Conservation (phyloP, 2,797 vertebrate species). For the Eptatretus atami region DNA sequence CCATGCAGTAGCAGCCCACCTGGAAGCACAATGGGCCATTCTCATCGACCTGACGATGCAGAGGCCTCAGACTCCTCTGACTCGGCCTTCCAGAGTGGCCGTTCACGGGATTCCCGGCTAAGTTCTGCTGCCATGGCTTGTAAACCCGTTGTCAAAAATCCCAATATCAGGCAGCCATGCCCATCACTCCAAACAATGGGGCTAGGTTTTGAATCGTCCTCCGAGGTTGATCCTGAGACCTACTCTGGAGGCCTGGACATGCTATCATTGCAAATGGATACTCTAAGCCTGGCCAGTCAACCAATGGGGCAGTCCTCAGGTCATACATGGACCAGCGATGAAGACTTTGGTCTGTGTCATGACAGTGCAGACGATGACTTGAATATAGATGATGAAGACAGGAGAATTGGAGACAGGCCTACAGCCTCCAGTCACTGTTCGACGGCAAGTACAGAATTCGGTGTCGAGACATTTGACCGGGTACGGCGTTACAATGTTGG, state of each 20-base stretch:
- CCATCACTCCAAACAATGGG: too few species aligned
- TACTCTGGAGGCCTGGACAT: conserved; percentile 42
- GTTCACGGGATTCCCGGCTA: conserved; percentile 56
- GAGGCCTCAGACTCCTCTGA: conserved; percentile 74
- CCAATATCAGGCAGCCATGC: conserved; percentile 17
- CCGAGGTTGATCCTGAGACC: not conserved
- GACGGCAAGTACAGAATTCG: too few species aligned
- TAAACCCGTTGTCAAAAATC: conserved; percentile 21
- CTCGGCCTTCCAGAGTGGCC: conserved; percentile 68
- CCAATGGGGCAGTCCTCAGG: conserved; percentile 60
- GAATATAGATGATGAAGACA: too few species aligned
- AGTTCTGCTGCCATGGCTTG: conserved; percentile 47
- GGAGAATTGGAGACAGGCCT: too few species aligned
- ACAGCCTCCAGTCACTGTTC: too few species aligned
- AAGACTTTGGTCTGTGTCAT: not conserved
- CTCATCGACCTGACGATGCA: conserved; percentile 26
- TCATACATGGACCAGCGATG: not conserved
- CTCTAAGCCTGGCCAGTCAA: conserved; percentile 80
- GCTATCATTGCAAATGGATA: conserved; percentile 80
- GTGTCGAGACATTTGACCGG: too few species aligned
- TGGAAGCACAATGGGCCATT: not conserved
- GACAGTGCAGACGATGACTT: too few species aligned
- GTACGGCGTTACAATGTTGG: too few species aligned
- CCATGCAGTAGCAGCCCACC: conserved; percentile 30
- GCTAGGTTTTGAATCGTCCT: too few species aligned